These are phyloP conservation scores for Vultur gryphus DNA, from an alignment of 2,797 vertebrate species.

Conservation along the genomic window DNA sequence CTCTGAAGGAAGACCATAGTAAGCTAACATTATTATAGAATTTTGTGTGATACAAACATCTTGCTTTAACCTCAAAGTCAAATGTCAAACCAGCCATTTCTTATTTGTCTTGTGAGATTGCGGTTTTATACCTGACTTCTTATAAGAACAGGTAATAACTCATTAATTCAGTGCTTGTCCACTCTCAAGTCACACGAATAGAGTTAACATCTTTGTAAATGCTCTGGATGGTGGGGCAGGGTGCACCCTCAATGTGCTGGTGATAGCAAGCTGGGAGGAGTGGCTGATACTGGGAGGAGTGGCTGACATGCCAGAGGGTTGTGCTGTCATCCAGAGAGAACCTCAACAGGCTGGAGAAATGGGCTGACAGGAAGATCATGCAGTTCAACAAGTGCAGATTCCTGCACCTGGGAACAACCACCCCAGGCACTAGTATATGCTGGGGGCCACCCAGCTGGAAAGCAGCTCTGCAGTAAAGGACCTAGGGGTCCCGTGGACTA, in stretches of 20 bases:
- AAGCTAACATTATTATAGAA: not conserved
- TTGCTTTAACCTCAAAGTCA: not conserved
- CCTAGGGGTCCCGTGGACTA: not conserved
- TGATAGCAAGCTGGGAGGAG: not conserved
- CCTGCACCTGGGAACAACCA: not conserved
- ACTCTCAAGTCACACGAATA: not conserved
- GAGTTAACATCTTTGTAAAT: not conserved
- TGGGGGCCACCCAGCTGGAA: not conserved
- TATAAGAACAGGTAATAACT: not conserved
- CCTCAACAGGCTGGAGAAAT: not conserved
- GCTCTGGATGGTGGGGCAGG: not conserved
- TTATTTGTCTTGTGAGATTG: not conserved
- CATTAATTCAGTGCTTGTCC: not conserved
- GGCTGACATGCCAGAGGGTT: not conserved
- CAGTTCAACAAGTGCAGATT: not conserved
- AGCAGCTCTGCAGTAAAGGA: not conserved
- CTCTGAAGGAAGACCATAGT: not conserved
- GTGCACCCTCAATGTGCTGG: not conserved
- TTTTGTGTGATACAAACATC: not conserved
- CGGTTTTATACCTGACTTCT: not conserved
- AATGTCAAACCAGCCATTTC: not conserved
- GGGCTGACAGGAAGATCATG: too few species aligned
- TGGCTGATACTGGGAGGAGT: not conserved
- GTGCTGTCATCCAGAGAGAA: not conserved
- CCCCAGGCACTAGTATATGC: not conserved